Base-by-base conservation (phyloP, 2,888 invertebrate species). In the Prenolepis imparis region DNA sequence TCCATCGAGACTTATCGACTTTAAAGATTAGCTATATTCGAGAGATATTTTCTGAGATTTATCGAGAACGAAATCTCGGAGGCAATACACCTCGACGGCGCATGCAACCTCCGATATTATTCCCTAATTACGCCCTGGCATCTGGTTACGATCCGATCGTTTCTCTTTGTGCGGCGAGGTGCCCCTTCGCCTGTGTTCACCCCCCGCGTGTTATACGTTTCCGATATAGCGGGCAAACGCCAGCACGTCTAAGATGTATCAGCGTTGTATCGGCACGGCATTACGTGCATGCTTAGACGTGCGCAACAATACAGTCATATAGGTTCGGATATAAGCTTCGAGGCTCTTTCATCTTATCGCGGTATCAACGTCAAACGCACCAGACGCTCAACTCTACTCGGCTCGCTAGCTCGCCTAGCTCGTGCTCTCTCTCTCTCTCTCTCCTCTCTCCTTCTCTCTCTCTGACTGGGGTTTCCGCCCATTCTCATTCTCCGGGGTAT, bases 341-440 rank as follows among this genome's bases (percentile, higher is more conserved):
- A 92, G 91, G 93, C 94, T 94, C 94, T 94, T 94, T 94, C 94
- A 94, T 94, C 94, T 94, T 94, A 94, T 94, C 94, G 93, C 91
- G 94, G 94, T 94, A 94, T 94, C 94, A 94, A 94, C 94, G 94
- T 94, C 94, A 94, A 94, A 94, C 93, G 93, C 94, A 94, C 94
- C 93, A 92, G 93, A 91, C 92, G 92, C 92, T 84, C 87, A 87
- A 92, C 93, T 93, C 94, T 92, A 92, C 93, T 93, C 94, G 94
- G 41, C 75, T 87, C 90, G 87, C 84, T 83, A 63, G 48, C 21
- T 74, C 63, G 41, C 28, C 36, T 66, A 52, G 75, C 67, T 77
- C 66, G 44, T 44, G 48, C 88, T 88, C 86, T 82, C 90, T 88
- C 86, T 86, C 89, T 91, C 87, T 88, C 87, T 85, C 80, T 81